Evolutionary conservation across 2,797 vertebrate species (phyloP), one percentile per base, ranked within the genome.

Genomic region (Somateria mollissima): DNA sequence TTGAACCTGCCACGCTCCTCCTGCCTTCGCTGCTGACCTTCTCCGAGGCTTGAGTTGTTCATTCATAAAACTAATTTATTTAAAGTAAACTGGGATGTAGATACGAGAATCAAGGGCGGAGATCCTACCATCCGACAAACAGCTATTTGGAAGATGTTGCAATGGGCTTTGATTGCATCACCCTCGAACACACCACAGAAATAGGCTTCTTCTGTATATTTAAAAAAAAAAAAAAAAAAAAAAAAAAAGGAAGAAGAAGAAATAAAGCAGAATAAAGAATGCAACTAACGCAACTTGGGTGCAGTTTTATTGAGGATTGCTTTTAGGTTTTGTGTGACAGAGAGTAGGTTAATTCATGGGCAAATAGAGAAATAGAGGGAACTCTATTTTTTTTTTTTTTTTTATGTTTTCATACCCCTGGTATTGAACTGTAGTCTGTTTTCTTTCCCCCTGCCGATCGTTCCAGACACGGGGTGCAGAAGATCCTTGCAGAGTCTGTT

Each of bases 371-470:
- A 22, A 22, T 49, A 24, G 47, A 49, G 22, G 36, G 39, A 67
- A 84, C 4, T 13, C 14, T 61, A 3, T n/a, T 11, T 37, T 28
- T 0, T 24, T 83, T 17, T 17, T 47, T 61, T 73, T 6, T 54
- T 56, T 32, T 27, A 39, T 4, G 2, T 61, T 65, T 17, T 78
- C 19, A 57, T 45, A 53, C 17, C 13, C 30, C 49, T 3, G 30
- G 15, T 32, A 61, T 54, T 82, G 34, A 73, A 66, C n/a, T 1
- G 0, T n/a, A 73, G 25, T 14, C 65, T 65, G 20, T 83, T 83
- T 94, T 88, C 51, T 74, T 85, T 74, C 57, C 85, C 84, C 47
- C 34, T 86, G 74, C 18, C 32, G 78, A 69, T 66, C 54, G 61
- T 37, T 86, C 83, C 64, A 62, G 75, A 84, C 16, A 41, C 3